Base-by-base conservation (phyloP, 2,888 invertebrate genomes). In the Griposia aprilina region DNA sequence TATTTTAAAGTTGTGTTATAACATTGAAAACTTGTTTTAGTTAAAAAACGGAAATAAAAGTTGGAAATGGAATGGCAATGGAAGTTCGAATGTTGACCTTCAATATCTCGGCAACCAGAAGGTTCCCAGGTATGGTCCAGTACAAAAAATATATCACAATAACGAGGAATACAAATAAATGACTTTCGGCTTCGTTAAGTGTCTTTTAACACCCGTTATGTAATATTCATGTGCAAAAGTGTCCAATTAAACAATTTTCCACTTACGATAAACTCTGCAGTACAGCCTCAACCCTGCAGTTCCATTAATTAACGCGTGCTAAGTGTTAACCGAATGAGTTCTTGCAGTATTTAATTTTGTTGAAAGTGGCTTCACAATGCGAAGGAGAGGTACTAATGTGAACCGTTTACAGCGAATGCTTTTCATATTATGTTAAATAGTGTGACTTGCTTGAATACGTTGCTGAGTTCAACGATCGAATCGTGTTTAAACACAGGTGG, bases 311-410 rank as follows among this genome's bases (percentile, higher is more conserved):
- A 65, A 74, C 55, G 36, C 50, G 60, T 75, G 65, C 63, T 80
- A 80, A 81, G 78, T 75, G 76, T 69, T 74, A 81, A 72, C 70
- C 63, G 62, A 84, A 82, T 80, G 80, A 76, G 70, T 71, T 60
- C 73, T 80, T 81, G 66, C 55, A 81, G 83, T 74, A 76, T 81
- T 81, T 85, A 75, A 81, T 85, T 85, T 80, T 26, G 62, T 57
- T 72, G 17, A 59, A 79, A 85, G 65, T 76, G 69, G 65, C n/a
- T 62, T 13, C 55, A 73, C 60, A 70, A 67, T 66, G 30, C 45
- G 7, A 26, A 68, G 55, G 36, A 8, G 10, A 70, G 65, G 68
- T 20, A 66, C 74, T 66, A 69, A 81, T 67, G 73, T 67, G 70
- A 15, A 78, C 26, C 57, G 48, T 84, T 76, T 62, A 72, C 55